phyloP scores from a whole-genome alignment of 2,113 vertebrate species.

The Piliocolobus tephrosceles region DNA sequence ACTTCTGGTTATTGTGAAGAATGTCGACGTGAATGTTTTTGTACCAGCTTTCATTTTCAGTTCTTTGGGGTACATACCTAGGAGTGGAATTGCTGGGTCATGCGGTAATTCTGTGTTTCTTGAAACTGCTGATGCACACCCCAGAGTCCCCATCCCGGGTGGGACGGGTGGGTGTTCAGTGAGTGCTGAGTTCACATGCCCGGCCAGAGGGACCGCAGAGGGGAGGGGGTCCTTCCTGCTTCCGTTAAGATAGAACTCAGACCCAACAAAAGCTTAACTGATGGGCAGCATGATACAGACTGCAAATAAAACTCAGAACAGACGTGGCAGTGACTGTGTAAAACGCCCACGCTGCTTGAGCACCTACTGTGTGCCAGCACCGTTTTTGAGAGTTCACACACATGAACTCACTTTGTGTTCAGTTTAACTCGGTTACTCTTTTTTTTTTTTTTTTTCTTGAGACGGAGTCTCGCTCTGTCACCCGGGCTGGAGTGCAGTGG shows the following conservation, averaged over 20 bases:
- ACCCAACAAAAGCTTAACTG: fast-evolving
- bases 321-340: fast-evolving
- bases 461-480: too few relatives aligned
- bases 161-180: neutral
- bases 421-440: neutral
- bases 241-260: neutral
- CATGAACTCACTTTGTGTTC: fast-evolving
- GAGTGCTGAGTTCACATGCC: neutral
- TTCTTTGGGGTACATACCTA: fast-evolving
- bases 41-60: fast-evolving
- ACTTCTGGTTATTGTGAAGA: fast-evolving
- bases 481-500: too few relatives aligned
- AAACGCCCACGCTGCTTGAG: fast-evolving
- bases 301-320: fast-evolving
- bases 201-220: neutral
- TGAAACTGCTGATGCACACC: neutral
- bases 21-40: fast-evolving
- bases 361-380: fast-evolving
- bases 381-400: fast-evolving
- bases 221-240: neutral
- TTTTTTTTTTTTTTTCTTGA: too few relatives aligned
- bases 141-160: neutral
- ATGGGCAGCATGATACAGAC: fast-evolving
- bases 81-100: neutral
- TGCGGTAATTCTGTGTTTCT: fast-evolving